phyloP scores from a whole-genome alignment of 2,113 vertebrate species.

The human region GRCh38 chrX:29961501-29962000 shows the following conservation, averaged over 20 bases:
- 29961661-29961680: slow-evolving; percentile 69
- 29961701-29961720: slow-evolving; percentile 71
- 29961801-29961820: slow-evolving; percentile 77
- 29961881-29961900: slow-evolving; percentile 79
- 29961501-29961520: slow-evolving; percentile 69
- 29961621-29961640: slow-evolving; percentile 77
- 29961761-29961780: slow-evolving; percentile 77
- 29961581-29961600: slow-evolving; percentile 73
- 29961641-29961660: slow-evolving; percentile 69
- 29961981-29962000: slow-evolving; percentile 80
- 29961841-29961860: slow-evolving; percentile 78
- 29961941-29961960: slow-evolving; percentile 81
- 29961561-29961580: slow-evolving; percentile 67
- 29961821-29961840: slow-evolving; percentile 77
- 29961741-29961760: slow-evolving; percentile 78
- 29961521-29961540: slow-evolving; percentile 73
- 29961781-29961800: slow-evolving; percentile 71
- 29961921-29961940: slow-evolving; percentile 80
- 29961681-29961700: slow-evolving; percentile 76
- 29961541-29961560: slow-evolving; percentile 71
- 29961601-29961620: slow-evolving; percentile 69
- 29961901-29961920: slow-evolving; percentile 81
- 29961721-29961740: slow-evolving; percentile 70
- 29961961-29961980: slow-evolving; percentile 81
- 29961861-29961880: slow-evolving; percentile 78